Base-by-base conservation (phyloP, 53 echinoderm and acorn worm species). In the Pentamera pediparva region DNA sequence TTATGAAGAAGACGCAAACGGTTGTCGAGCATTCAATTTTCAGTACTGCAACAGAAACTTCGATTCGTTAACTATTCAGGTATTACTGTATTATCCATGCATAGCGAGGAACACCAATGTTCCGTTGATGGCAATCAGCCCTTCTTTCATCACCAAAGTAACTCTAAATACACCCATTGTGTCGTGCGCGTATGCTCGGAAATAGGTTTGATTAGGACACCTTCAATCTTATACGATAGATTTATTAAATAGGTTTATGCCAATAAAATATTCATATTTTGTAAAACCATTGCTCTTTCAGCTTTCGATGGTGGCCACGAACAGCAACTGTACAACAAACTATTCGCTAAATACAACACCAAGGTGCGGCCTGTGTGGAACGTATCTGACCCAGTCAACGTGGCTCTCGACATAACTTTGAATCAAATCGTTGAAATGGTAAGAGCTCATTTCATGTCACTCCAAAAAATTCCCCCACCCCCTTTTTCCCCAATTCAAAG, bases 351-450 rank as follows among this genome's bases (percentile, higher is more conserved):
- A 27, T 98, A 98, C 72, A 98, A 98, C 61, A 91, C 83, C 71
- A 89, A 91, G 18, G 98, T 98, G 3, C 81, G 98, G 2, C 98
- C 98, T 0, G 91, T 98, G 7, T 98, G 98, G 98, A 98, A 98
- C 38, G 82, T 88, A 6, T 76, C 91, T n/a, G 83, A 80, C 62
- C 49, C 84, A 19, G 79, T 98, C 75, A 81, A 88, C 34, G 98
- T 98, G 37, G 77, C 54, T 13, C 54, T 98, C 8, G 70, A 86
- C 38, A 78, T 98, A 39, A 85, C 90, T 4, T 80, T 98, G 36
- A 83, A 85, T 56, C 98, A 98, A 73, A 91, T 98, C 32, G 88
- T 88, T 41, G 86, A 91, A 35, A 91, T 98, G 98, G 98, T 98
- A 84, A 57, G 87, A 62, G 6, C 30, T 45, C 11, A 39, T 13